Base-by-base conservation (phyloP, 2,113 vertebrate genomes). In the Gorsachius goisagi region DNA sequence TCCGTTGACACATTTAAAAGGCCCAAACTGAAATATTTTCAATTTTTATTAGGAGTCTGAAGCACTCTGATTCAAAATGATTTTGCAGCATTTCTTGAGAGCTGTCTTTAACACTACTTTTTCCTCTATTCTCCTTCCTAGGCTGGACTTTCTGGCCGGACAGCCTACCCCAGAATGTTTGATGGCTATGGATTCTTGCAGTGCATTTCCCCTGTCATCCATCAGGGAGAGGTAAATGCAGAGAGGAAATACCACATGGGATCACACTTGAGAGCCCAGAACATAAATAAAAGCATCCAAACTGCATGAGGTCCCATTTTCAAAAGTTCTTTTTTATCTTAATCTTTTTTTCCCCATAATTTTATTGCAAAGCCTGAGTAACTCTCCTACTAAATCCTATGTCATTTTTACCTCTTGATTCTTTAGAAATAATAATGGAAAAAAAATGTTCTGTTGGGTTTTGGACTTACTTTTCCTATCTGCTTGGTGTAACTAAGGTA, bases 401-500 rank as follows among this genome's bases (percentile, higher is more conserved):
- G 20, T 27, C 6, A 28, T 60, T 56, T 60, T 66, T 23, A 33
- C 24, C 4, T 49, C 28, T 63, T 35, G 37, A 68, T 63, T 92
- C 16, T 68, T 41, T 41, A 72, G 18, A 71, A 79, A 37, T 19
- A 62, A 24, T 15, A 23, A 30, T 27, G 41, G 41, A 37, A n/a
- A 50, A n/a, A 63, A 47, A 19, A 26, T 6, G 1, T 49, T 41
- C 32, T 49, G 5, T 47, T 81, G 58, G 12, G 5, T 30, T 79
- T 93, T 58, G 28, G 21, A 21, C 18, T 63, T 68, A 28, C 8
- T 66, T 83, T 75, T 64, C 8, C 8, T n/a, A 1, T 41, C 37
- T 58, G 7, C 28, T 82, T 5, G 0, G 5, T 55, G 12, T 86
- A 75, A 39, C 22, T 64, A 45, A 74, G 30, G 20, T 0, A 0